phyloP scores from a whole-genome alignment of 2,797 vertebrate genomes.

The Falco biarmicus region DNA sequence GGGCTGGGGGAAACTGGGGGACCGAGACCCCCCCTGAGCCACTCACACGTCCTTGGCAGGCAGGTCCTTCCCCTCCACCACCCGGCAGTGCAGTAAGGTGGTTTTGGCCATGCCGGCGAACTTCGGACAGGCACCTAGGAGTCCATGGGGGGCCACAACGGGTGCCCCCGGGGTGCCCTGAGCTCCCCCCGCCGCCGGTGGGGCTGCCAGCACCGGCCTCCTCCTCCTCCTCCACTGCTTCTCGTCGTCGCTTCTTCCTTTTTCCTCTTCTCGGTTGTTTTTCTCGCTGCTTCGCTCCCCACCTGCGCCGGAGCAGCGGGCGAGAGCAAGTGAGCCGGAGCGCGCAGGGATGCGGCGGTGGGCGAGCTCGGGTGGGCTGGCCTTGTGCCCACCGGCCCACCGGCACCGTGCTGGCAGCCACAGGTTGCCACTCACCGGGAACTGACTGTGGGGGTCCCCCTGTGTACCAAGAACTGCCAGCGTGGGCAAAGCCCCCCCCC shows the following conservation, averaged over 20 bases:
- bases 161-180: background rate
- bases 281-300: background rate
- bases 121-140: background rate
- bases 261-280: background rate
- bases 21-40: background rate
- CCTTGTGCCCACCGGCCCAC: background rate
- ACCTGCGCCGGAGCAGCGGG: background rate
- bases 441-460: background rate
- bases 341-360: background rate
- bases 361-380: background rate
- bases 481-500: background rate
- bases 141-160: background rate
- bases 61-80: slow-evolving; percentile 40
- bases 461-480: accelerated
- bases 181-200: background rate
- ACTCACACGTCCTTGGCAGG: slow-evolving; percentile 43
- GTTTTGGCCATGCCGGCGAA: background rate
- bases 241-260: background rate
- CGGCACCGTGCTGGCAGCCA: too few species aligned
- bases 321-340: background rate
- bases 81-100: background rate
- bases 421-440: background rate
- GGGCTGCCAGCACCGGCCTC: background rate
- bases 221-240: background rate
- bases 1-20: background rate